Evolutionary conservation across 2,888 invertebrate genomes (phyloP).

Genomic region (Eumacrocentrus americanus): DNA sequence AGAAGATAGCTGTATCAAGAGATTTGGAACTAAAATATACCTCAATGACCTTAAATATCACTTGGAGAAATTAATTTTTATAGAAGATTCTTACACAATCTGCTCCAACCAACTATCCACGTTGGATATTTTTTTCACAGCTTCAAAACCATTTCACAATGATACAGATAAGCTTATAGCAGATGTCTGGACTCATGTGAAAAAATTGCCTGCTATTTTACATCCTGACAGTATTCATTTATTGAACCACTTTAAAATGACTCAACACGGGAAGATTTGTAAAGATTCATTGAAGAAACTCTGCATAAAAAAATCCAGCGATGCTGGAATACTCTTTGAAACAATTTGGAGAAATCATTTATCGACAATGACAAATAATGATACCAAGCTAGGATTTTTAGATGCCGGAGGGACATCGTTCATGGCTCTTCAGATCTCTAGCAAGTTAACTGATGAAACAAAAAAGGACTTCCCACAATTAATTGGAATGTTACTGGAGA

Average conservation of each 20-base stretch:
- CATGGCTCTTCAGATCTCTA: conserved; percentile 69
- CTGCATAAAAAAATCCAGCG: conserved; percentile 40
- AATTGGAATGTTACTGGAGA: conserved; percentile 65
- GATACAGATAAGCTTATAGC: conserved; percentile 47
- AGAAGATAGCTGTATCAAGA: conserved; percentile 74
- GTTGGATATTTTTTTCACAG: conserved; percentile 62
- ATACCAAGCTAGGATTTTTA: conserved; percentile 63
- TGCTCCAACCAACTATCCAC: conserved; percentile 60
- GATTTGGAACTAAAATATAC: conserved; percentile 76
- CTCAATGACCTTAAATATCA: conserved; percentile 66
- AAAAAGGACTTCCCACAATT: conserved; percentile 64
- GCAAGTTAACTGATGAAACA: conserved; percentile 63
- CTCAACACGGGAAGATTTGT: conserved; percentile 74
- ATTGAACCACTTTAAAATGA: conserved; percentile 68
- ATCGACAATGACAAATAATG: conserved; percentile 12
- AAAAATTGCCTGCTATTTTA: conserved; percentile 63
- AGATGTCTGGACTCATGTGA: conserved; percentile 55
- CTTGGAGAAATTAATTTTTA: conserved; percentile 61
- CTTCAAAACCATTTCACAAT: conserved; percentile 44
- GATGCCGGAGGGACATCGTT: conserved; percentile 76
- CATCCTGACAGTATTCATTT: conserved; percentile 72
- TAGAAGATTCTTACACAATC: conserved; percentile 65
- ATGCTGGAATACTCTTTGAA: conserved; percentile 28
- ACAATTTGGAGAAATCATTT: conserved; percentile 45
- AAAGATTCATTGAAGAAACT: conserved; percentile 61